phyloP scores from a whole-genome alignment of 2,888 invertebrate genomes.

The Cerastoderma edule region DNA sequence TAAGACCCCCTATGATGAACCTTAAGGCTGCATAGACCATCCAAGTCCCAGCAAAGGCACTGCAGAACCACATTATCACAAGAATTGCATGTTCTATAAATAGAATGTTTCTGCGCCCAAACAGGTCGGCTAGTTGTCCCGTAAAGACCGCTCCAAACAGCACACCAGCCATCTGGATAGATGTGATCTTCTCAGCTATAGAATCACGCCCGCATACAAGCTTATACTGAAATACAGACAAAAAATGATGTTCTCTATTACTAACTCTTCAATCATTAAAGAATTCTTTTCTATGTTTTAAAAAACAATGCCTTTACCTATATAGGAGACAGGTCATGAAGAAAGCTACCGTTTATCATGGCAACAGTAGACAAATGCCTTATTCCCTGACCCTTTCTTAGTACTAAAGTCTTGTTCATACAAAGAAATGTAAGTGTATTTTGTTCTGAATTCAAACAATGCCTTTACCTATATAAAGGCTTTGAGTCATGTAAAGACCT shows the following conservation, averaged over 20 bases:
- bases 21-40: slow-evolving; percentile 77
- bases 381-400: too few relatives aligned
- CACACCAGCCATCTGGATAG: slow-evolving; percentile 81
- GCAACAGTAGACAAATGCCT: too few relatives aligned
- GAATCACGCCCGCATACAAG: slow-evolving; percentile 74
- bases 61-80: slow-evolving; percentile 73
- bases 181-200: slow-evolving; percentile 75
- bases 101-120: slow-evolving; percentile 78
- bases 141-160: slow-evolving; percentile 77
- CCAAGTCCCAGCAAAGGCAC: slow-evolving; percentile 79
- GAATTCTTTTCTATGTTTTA: too few relatives aligned
- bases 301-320: too few relatives aligned
- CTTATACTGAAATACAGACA: slow-evolving; percentile 73
- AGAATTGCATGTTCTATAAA: slow-evolving; percentile 75
- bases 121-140: slow-evolving; percentile 80
- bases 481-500: too few relatives aligned
- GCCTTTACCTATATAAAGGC: too few relatives aligned
- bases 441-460: too few relatives aligned
- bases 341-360: too few relatives aligned
- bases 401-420: too few relatives aligned
- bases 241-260: background rate
- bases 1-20: slow-evolving; percentile 77
- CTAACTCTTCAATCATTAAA: too few relatives aligned
- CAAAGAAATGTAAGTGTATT: too few relatives aligned
- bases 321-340: too few relatives aligned